Evolutionary conservation across 2,888 invertebrate genomes (phyloP).

Genomic region (Thereva unica): DNA sequence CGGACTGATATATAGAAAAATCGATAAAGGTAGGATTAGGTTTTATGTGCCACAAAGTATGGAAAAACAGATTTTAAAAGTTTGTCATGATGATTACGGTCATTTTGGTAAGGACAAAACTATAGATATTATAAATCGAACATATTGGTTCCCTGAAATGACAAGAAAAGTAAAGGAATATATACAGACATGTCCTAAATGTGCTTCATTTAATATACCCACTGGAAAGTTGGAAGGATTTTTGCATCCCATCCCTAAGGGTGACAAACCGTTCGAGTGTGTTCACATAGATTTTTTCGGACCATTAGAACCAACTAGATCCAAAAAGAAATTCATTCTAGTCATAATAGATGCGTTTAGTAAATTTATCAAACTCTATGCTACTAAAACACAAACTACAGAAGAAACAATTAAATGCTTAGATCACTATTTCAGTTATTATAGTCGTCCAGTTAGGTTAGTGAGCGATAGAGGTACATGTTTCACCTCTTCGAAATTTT

Average conservation of each 20-base stretch:
- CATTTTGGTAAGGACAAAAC: slow-evolving; percentile 33
- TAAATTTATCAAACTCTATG: slow-evolving; percentile 38
- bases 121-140: slow-evolving; percentile 19
- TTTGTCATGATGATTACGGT: neutral
- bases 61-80: slow-evolving; percentile 32
- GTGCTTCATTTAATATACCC: slow-evolving; percentile 17
- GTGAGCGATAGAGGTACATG: slow-evolving; percentile 14
- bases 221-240: slow-evolving; percentile 7
- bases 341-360: slow-evolving; percentile 38
- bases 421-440: neutral
- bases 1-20: slow-evolving; percentile 35
- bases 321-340: slow-evolving; percentile 30
- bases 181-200: slow-evolving; percentile 33
- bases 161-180: slow-evolving; percentile 13
- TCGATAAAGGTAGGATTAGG: slow-evolving; percentile 1
- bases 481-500: slow-evolving; percentile 14
- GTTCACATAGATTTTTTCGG: slow-evolving; percentile 40
- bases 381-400: slow-evolving; percentile 39
- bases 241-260: too few relatives aligned
- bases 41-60: slow-evolving; percentile 37
- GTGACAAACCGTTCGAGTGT: slow-evolving; percentile 43
- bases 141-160: slow-evolving; percentile 33
- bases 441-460: slow-evolving; percentile 5
- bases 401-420: slow-evolving; percentile 17
- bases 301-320: neutral